These are phyloP conservation scores for Chaenogobius annularis DNA, from an alignment of 2,113 vertebrate species.

Conservation along the genomic window DNA sequence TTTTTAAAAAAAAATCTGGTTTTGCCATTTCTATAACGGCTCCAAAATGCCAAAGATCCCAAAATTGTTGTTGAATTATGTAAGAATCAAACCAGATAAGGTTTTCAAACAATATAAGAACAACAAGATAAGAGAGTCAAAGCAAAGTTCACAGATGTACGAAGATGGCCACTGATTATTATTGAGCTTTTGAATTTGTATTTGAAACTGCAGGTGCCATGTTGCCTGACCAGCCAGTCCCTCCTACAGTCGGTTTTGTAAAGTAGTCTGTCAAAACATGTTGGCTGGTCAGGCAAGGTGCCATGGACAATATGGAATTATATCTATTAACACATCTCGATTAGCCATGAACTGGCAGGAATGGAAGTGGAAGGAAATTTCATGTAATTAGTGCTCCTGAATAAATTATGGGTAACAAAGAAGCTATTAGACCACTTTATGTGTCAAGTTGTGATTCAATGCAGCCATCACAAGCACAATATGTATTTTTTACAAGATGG, in stretches of 20 bases:
- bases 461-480: slow-evolving; percentile 2
- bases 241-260: no score
- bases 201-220: background rate
- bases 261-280: no score
- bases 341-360: background rate
- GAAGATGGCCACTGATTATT: background rate
- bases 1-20: background rate
- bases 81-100: background rate
- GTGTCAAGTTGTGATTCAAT: background rate
- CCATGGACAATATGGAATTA: background rate
- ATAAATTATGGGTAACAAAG: background rate
- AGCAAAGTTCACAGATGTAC: background rate
- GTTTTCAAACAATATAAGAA: no score
- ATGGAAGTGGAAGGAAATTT: background rate
- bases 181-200: background rate
- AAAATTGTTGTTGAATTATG: background rate
- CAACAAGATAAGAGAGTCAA: background rate
- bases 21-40: no score
- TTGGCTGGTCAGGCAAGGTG: no score
- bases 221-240: no score
- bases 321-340: background rate
- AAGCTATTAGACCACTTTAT: background rate
- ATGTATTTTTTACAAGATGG: slow-evolving; percentile 2
- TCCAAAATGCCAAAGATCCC: background rate
- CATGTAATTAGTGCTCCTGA: background rate